Percentiles rank a stretch among this genome's conserved stretches.
These are phyloP conservation scores for Aphis craccivora DNA, from an alignment of 1,140 invertebrate genomes.

Conservation along the genomic window DNA sequence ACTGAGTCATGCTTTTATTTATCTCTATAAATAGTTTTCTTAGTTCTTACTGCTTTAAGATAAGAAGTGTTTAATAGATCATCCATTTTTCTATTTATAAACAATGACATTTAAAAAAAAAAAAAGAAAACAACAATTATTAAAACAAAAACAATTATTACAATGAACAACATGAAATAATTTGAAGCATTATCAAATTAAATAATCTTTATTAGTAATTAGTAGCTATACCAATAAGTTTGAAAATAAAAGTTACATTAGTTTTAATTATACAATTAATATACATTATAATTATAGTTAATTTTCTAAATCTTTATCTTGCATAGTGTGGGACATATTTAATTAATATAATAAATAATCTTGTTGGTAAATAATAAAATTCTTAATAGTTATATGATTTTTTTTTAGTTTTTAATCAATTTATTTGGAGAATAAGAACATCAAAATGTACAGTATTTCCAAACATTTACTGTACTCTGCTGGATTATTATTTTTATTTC, in stretches of 20 bases:
- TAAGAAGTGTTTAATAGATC: not conserved
- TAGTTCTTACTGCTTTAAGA: not conserved
- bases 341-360: too few relatives aligned
- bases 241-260: not conserved
- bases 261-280: not conserved
- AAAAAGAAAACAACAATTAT: too few relatives aligned
- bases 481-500: not conserved
- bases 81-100: not conserved
- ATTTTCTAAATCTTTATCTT: not conserved
- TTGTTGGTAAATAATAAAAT: not conserved
- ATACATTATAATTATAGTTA: not conserved
- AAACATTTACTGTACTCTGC: conserved; percentile 19
- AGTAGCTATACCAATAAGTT: not conserved
- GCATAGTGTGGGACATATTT: not conserved
- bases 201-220: not conserved
- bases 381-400: not conserved
- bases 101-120: not conserved
- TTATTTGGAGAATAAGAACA: not conserved
- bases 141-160: not conserved
- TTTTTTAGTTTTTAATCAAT: conserved; percentile 1
- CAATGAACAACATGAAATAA: not conserved
- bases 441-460: conserved; percentile 40
- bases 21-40: not conserved
- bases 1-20: conserved; percentile 20
- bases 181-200: not conserved